Conservation (phyloP, 2,888 invertebrate species). For the Dryocosmus kuriphilus region DNA sequence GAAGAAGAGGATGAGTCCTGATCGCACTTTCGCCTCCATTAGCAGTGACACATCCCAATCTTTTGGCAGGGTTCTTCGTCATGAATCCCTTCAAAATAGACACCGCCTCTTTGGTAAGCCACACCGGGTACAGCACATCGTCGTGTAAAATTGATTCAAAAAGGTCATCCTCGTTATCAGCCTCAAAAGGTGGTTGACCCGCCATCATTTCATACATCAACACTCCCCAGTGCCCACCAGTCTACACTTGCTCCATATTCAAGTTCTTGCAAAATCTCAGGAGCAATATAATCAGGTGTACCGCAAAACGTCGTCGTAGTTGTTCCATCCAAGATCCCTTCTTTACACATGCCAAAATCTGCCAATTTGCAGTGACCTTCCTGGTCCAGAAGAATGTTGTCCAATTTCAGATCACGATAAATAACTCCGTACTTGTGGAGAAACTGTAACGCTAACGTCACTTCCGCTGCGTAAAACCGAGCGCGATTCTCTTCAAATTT, state of each 20-base stretch:
- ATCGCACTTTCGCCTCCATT: conserved; percentile 91
- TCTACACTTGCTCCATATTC: conserved; percentile 94
- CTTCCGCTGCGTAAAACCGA: conserved; percentile 98
- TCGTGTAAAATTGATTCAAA: conserved; percentile 99
- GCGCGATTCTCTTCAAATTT: conserved; percentile 98
- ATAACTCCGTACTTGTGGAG: conserved; percentile 98
- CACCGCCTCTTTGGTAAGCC: conserved; percentile 94
- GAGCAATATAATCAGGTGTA: conserved; percentile 99
- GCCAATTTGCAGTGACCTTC: conserved; percentile 97
- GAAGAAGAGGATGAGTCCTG: conserved; percentile 93
- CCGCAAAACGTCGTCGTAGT: conserved; percentile 98
- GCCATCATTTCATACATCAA: conserved; percentile 99
- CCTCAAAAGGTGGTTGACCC: conserved; percentile 99
- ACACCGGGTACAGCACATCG: conserved; percentile 98
- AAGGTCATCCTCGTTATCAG: conserved; percentile 99
- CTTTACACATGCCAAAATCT: conserved; percentile 99
- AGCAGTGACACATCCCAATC: conserved; percentile 91
- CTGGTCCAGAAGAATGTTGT: conserved; percentile 97
- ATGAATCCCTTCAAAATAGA: conserved; percentile 96
- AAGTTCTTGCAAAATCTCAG: conserved; percentile 96
- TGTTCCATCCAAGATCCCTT: conserved; percentile 92
- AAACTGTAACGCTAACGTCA: conserved; percentile 97
- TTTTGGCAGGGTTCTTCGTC: conserved; percentile 96
- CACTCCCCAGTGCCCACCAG: conserved; percentile 99
- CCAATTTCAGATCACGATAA: conserved; percentile 98